Conservation (phyloP, 1,140 invertebrate genomes). For the Drosophila kurseongensis region DNA sequence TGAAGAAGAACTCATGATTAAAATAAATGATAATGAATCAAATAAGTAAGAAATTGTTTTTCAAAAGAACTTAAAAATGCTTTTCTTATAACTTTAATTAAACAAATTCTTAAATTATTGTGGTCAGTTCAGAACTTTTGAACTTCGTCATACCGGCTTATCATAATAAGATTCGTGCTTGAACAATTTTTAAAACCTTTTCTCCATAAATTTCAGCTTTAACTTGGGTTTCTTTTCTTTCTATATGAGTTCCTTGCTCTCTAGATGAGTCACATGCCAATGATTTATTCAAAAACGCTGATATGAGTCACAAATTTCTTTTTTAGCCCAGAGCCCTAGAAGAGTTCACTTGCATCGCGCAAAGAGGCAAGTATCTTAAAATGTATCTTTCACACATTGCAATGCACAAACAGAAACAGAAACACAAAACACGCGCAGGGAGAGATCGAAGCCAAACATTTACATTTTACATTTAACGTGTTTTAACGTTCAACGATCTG, state of each 20-base stretch:
- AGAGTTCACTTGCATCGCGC: slow-evolving; percentile 19
- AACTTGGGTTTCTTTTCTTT: not conserved
- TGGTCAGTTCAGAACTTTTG: no score
- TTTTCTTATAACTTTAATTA: no score
- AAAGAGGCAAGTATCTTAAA: slow-evolving; percentile 26
- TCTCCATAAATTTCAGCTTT: slow-evolving; percentile 3
- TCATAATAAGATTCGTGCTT: not conserved
- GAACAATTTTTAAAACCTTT: slow-evolving; percentile 17
- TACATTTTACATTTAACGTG: slow-evolving; percentile 61
- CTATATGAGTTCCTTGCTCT: not conserved
- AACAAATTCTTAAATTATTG: no score
- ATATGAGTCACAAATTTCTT: slow-evolving; percentile 21
- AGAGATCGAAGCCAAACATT: slow-evolving; percentile 52
- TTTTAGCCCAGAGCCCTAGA: slow-evolving; percentile 20
- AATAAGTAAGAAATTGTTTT: no score
- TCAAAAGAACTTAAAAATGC: no score
- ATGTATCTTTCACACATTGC: slow-evolving; percentile 51
- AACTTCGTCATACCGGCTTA: no score
- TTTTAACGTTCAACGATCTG: slow-evolving; percentile 11
- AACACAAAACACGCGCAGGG: slow-evolving; percentile 9
- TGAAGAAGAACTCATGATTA: no score
- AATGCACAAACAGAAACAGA: slow-evolving; percentile 26
- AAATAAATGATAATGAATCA: no score
- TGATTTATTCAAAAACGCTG: slow-evolving; percentile 18
- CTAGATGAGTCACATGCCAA: slow-evolving; percentile 21